These are phyloP conservation scores for Hymenochirus boettgeri DNA, from an alignment of 2,113 vertebrate species.

Conservation along the genomic window DNA sequence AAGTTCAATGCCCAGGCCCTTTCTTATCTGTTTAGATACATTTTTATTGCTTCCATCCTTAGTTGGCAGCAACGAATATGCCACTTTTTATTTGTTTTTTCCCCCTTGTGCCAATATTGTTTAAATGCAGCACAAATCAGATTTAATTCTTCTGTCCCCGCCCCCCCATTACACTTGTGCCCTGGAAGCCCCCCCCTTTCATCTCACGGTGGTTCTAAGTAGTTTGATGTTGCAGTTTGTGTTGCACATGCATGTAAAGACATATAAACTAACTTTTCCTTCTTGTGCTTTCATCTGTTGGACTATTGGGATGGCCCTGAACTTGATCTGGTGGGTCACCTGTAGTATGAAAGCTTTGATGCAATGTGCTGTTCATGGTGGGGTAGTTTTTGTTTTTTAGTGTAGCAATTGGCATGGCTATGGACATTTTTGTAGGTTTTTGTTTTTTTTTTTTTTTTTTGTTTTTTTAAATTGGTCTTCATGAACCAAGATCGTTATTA, in stretches of 20 bases:
- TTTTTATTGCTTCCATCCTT: constrained; percentile 21
- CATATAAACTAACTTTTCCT: constrained; percentile 56
- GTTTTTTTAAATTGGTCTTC: too few species aligned
- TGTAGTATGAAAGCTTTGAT: too few species aligned
- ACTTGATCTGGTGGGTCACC: constrained; percentile 81
- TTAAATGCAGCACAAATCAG: constrained; percentile 13
- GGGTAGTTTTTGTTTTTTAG: too few species aligned
- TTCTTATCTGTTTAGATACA: too few species aligned
- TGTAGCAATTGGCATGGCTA: background rate
- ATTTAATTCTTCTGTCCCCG: constrained; percentile 10
- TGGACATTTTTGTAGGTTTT: background rate
- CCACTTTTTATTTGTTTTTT: background rate
- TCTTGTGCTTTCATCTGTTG: constrained; percentile 65
- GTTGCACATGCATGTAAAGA: constrained; percentile 32
- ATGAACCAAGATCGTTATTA: background rate
- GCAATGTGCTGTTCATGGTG: too few species aligned
- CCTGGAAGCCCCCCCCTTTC: constrained; percentile 45
- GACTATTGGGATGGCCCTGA: constrained; percentile 83
- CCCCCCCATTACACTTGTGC: constrained; percentile 25
- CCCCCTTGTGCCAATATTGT: constrained; percentile 14
- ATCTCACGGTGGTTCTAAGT: constrained; percentile 54
- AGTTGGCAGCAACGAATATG: constrained; percentile 12
- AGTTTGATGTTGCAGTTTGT: constrained; percentile 71
- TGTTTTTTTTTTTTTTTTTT: background rate
- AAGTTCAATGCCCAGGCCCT: background rate